phyloP scores from a whole-genome alignment of 2,888 invertebrate species.

The Pyrgus malvae region DNA sequence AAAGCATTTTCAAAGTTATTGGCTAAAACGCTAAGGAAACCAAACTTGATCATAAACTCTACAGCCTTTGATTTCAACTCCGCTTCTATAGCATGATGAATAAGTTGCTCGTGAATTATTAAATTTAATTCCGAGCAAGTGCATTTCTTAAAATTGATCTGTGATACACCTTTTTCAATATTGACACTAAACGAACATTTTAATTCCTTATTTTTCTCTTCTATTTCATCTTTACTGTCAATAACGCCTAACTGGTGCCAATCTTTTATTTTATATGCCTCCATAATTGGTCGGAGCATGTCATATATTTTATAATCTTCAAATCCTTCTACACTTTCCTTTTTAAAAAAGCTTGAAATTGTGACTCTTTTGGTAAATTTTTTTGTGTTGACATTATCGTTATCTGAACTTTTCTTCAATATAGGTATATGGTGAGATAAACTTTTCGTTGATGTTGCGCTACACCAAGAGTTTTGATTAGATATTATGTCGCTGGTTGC shows the following conservation, averaged over 20 bases:
- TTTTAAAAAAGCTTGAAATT: constrained; percentile 47
- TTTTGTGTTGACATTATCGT: constrained; percentile 26
- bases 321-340: constrained; percentile 36
- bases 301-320: constrained; percentile 48
- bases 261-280: constrained; percentile 53
- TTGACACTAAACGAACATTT: constrained; percentile 48
- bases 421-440: constrained; percentile 47
- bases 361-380: constrained; percentile 61
- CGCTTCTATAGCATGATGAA: constrained; percentile 65
- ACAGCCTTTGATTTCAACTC: constrained; percentile 62
- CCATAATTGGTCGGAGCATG: constrained; percentile 57
- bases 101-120: constrained; percentile 61
- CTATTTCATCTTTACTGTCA: constrained; percentile 55
- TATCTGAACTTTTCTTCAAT: constrained; percentile 47
- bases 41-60: constrained; percentile 56
- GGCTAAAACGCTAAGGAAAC: constrained; percentile 55
- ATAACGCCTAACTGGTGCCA: constrained; percentile 61
- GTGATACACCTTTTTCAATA: constrained; percentile 60
- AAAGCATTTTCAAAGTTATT: constrained; percentile 52
- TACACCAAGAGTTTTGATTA: constrained; percentile 23
- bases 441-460: constrained; percentile 28
- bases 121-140: constrained; percentile 65
- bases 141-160: constrained; percentile 60
- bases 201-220: constrained; percentile 37
- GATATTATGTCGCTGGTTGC: constrained; percentile 29